A percentile compares a stretch with the other conserved stretches of the same genome.
phyloP scores from a whole-genome alignment of 53 echinoderm and acorn worm species.

The Luidia sarsii region DNA sequence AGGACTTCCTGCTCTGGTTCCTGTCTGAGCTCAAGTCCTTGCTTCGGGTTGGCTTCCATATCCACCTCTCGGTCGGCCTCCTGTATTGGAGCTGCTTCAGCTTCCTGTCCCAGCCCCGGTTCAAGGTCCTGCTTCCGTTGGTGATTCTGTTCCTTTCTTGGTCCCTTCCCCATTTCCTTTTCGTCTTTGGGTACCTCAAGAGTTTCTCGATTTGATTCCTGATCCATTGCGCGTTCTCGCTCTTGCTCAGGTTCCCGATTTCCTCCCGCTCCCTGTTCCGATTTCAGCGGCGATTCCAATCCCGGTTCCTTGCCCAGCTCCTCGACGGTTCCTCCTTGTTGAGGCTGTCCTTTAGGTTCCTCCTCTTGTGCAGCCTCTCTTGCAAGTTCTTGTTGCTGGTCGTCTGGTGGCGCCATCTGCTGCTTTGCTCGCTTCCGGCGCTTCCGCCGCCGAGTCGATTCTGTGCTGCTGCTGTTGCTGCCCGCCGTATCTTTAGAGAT shows the following conservation, averaged over 20 bases:
- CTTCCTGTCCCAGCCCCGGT: not conserved
- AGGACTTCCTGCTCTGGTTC: not conserved
- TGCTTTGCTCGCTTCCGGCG: conserved; percentile 38
- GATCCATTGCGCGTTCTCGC: too few relatives aligned
- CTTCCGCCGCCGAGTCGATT: conserved; percentile 13
- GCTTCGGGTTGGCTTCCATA: not conserved
- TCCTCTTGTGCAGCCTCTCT: not conserved
- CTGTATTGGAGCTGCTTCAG: too few relatives aligned
- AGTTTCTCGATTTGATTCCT: too few relatives aligned
- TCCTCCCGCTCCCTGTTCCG: too few relatives aligned
- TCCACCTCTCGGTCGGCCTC: not conserved
- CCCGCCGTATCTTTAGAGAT: not conserved
- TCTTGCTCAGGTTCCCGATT: too few relatives aligned
- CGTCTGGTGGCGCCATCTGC: not conserved
- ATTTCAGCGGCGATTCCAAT: too few relatives aligned
- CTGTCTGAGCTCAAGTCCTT: too few relatives aligned
- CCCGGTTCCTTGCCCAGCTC: not conserved
- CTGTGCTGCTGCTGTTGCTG: not conserved
- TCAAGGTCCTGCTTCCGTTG: too few relatives aligned
- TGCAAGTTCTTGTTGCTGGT: not conserved
- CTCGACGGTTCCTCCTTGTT: not conserved
- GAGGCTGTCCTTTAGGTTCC: not conserved
- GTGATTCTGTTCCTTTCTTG: too few relatives aligned
- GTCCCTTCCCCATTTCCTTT: not conserved
- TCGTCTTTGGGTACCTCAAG: not conserved